Base-by-base conservation (phyloP, 23 tunicate species). In the Styela clava region DNA sequence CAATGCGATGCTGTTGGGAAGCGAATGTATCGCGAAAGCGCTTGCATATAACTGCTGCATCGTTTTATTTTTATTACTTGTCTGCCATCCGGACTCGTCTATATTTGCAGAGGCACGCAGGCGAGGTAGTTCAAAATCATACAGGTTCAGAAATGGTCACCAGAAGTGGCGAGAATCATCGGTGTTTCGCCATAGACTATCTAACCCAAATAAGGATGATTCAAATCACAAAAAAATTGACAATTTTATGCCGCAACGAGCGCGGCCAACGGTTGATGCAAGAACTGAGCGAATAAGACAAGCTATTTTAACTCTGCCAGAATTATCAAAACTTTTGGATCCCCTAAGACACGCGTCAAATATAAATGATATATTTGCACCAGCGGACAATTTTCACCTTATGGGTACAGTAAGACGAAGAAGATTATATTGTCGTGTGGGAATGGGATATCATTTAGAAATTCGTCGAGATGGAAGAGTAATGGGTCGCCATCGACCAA, bases 371-470 rank as follows among this genome's bases (percentile, higher is more conserved):
- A 25, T 76, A 21, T 44, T 76, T 25, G 62, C 81, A 21, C 81
- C 64, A 23, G 27, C 65, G 25, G 81, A 52, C 12, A 51, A 76
- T 33, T 76, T 44, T 33, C 83, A 83, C 62, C 52, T 83, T 2
- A 77, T 61, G 25, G 89, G 86, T 2, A 74, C 84, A 5, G 84
- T 69, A 24, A 65, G 96, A 27, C 27, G 64, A 62, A 77, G 69
- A 69, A 78, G 97, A 18, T 44, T 92, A 23, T 92, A 85, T 67
- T 92, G 97, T 35, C 69, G 91, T 31, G 87, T 80, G 56, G 97
- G 97, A 25, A 92, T 86, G 33, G 97, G 97, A 26, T 92, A 86
- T 63, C 97, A 92, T 64, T 65, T 92, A 68, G 97, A 86, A 69
- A 83, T 92, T 24, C 72, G 68, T 19, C 51, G 44, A 16, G 79